These are phyloP conservation scores for Chaetops frenatus DNA, from an alignment of 2,113 vertebrate species.

Conservation along the genomic window DNA sequence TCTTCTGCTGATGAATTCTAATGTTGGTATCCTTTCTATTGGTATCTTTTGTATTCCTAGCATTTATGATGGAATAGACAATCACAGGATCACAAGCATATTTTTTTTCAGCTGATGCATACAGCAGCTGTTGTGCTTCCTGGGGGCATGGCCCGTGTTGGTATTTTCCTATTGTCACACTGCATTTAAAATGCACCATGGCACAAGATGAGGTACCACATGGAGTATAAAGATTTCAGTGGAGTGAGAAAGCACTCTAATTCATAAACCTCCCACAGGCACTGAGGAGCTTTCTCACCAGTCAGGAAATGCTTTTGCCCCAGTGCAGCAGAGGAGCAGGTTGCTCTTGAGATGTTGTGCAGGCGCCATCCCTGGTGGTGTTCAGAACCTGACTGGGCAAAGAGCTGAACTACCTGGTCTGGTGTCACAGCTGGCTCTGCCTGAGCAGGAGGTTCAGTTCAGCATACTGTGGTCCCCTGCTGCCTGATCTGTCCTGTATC, in stretches of 20 bases:
- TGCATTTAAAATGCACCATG: background rate
- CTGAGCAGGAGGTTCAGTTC: background rate
- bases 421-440: background rate
- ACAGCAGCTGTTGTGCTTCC: background rate
- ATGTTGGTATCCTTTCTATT: background rate
- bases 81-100: rapidly evolving
- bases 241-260: background rate
- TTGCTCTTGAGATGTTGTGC: background rate
- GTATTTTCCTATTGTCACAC: background rate
- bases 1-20: background rate
- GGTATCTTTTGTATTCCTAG: background rate
- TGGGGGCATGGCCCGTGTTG: rapidly evolving
- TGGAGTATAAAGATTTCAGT: background rate
- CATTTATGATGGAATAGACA: background rate
- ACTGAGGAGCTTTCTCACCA: background rate
- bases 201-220: background rate
- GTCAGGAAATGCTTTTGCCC: background rate
- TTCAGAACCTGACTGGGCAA: background rate
- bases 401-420: background rate
- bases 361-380: background rate
- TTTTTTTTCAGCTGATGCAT: background rate
- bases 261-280: background rate
- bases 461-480: background rate
- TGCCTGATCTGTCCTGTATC: background rate
- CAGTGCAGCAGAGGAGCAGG: background rate